Evolutionary conservation across 2,797 vertebrate species (phyloP), one percentile per base, ranked within the genome.

Genomic region (Mallotus villosus): DNA sequence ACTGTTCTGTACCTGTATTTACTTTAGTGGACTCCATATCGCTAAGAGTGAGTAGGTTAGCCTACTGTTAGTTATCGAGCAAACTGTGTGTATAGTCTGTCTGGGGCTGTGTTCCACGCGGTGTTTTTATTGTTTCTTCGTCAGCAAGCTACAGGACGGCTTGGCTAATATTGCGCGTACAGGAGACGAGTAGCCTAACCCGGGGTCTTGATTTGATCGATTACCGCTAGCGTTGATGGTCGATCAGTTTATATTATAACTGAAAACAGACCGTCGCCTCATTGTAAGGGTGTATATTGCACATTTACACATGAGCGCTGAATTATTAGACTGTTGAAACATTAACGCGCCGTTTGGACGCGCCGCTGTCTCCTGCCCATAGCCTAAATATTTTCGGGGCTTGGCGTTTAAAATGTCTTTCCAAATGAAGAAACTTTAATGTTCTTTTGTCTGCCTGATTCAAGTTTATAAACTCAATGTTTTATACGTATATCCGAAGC

Each of bases 331-430:
- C 49, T 16, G 77, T 82, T 79, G 84, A 78, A 21, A 61, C 68
- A 67, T 82, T 70, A 71, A 81, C 70, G 65, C 72, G 73, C 83
- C 2, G 85, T 89, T 86, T 88, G 86, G 87, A 88, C 87, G 76
- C 85, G 66, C 82, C 24, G 68, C 74, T 27, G 53, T 8, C 68
- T 71, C 64, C 61, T 67, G 37, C 17, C 17, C 19, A 60, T 19
- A 24, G 61, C 12, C 63, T 60, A 29, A 19, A 55, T 19, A 27
- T 53, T 53, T 55, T 55, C 2, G 9, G 25, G 46, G 16, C 8
- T 53, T 53, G 51, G 19, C 46, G 11, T 53, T 29, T n/a, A 32
- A 24, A 32, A 24, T 4, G 22, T 25, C 5, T 21, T 29, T 21
- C 11, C n/a, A 21, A n/a, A 68, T 68, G 17, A 68, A 34, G 27